A percentile compares a stretch with the other conserved stretches of the same genome.
Conservation (phyloP, 2,888 invertebrate species). For the Trichogramma evanescens region DNA sequence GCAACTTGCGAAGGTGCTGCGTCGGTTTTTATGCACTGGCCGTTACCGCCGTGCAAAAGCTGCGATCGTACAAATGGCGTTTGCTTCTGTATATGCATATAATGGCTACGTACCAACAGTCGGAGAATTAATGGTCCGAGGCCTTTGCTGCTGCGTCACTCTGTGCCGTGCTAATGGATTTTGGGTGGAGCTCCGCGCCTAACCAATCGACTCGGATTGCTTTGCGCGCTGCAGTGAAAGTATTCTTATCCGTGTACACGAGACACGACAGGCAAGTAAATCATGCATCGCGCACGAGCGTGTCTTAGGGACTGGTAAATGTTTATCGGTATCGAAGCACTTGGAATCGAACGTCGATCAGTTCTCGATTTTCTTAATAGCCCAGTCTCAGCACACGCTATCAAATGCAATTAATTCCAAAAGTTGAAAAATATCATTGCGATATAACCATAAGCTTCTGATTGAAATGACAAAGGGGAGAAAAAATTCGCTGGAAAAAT, state of each 20-base stretch:
- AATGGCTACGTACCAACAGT: no score
- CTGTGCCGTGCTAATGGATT: constrained; percentile 25
- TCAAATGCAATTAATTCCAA: no score
- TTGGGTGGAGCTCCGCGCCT: constrained; percentile 35
- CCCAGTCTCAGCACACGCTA: neutral
- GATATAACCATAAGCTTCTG: no score
- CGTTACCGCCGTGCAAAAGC: neutral
- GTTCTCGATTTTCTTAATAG: neutral
- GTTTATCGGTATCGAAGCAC: neutral
- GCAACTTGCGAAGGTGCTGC: constrained; percentile 21
- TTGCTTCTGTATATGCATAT: neutral
- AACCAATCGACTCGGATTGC: constrained; percentile 40
- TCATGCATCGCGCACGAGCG: constrained; percentile 33
- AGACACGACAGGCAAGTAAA: no score
- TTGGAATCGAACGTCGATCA: neutral
- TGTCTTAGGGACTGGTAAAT: constrained; percentile 21
- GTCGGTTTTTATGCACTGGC: constrained; percentile 18
- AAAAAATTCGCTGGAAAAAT: no score
- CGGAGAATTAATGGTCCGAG: constrained; percentile 36
- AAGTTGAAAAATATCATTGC: no score
- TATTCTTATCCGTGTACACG: constrained; percentile 11
- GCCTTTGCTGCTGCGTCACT: constrained; percentile 36
- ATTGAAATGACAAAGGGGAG: no score
- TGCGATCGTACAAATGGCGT: constrained; percentile 36
- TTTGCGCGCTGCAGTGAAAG: constrained; percentile 34